Conservation (phyloP, 2,888 invertebrate species). For the Crocallis elinguaria region DNA sequence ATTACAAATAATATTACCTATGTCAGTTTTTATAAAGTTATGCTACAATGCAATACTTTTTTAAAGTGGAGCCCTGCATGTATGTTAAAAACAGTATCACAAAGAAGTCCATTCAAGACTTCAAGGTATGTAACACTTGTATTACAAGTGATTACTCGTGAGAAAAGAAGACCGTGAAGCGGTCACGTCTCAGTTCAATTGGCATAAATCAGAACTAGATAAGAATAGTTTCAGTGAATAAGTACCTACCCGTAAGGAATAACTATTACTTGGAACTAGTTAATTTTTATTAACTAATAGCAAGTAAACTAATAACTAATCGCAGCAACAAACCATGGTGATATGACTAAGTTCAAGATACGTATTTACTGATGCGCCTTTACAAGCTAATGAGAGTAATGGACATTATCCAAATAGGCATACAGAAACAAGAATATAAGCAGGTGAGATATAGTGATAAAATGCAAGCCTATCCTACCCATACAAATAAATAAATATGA, state of each 20-base stretch:
- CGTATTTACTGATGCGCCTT: no score
- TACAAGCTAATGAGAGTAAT: no score
- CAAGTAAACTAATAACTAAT: slow-evolving; percentile 11
- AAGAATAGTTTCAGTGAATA: slow-evolving; percentile 13
- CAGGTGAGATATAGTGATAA: no score
- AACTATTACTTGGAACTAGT: slow-evolving; percentile 16
- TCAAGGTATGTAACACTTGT: not conserved
- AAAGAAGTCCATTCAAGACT: not conserved
- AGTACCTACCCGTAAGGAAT: slow-evolving; percentile 15
- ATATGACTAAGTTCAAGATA: not conserved
- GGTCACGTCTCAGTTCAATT: slow-evolving; percentile 11
- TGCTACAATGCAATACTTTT: no score
- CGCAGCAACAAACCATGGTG: not conserved
- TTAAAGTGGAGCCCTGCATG: no score
- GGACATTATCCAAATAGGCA: no score
- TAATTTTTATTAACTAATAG: not conserved
- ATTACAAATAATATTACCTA: no score
- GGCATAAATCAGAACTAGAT: slow-evolving; percentile 17
- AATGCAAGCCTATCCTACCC: no score
- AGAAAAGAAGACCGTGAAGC: slow-evolving; percentile 1
- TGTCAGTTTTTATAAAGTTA: no score
- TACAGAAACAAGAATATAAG: no score
- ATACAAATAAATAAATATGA: no score
- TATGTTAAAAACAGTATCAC: no score
- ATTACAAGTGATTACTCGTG: not conserved